Conservation (phyloP, 2,888 invertebrate genomes). For the Hirudinaria manillensis region DNA sequence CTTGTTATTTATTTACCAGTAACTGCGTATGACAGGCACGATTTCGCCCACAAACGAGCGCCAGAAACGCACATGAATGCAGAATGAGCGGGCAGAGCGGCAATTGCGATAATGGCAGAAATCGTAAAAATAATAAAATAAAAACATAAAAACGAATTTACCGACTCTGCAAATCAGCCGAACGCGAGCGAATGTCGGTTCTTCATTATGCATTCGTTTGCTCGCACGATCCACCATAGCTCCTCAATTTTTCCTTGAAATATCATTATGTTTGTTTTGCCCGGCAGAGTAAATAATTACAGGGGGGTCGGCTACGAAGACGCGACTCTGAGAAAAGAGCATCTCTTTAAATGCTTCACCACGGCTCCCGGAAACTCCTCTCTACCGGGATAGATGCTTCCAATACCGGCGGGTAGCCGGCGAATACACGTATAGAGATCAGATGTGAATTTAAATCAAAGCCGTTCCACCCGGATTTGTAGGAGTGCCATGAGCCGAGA, state of each 20-base stretch:
- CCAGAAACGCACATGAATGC: conserved; percentile 16
- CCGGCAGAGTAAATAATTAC: conserved; percentile 6
- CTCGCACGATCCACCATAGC: neutral
- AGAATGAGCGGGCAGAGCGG: neutral
- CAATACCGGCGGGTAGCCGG: too few species aligned
- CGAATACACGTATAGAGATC: too few species aligned
- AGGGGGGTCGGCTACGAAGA: neutral
- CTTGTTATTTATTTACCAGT: conserved; percentile 19
- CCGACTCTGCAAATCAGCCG: conserved; percentile 11
- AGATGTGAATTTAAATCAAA: too few species aligned
- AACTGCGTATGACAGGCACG: conserved; percentile 18
- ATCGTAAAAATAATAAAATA: conserved; percentile 19
- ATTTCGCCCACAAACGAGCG: conserved; percentile 15
- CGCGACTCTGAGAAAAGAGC: too few species aligned
- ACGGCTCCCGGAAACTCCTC: too few species aligned
- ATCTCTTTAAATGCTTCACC: too few species aligned
- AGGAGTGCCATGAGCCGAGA: neutral
- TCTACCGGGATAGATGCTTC: too few species aligned
- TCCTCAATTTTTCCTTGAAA: neutral
- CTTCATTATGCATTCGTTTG: conserved; percentile 19
- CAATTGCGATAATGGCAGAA: conserved; percentile 17
- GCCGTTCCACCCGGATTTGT: too few species aligned
- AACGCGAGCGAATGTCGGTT: conserved; percentile 4
- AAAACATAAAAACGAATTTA: conserved; percentile 11
- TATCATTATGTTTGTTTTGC: conserved; percentile 3